Base-by-base conservation (phyloP, 2,888 invertebrate species). In the Bhutanitis thaidina region DNA sequence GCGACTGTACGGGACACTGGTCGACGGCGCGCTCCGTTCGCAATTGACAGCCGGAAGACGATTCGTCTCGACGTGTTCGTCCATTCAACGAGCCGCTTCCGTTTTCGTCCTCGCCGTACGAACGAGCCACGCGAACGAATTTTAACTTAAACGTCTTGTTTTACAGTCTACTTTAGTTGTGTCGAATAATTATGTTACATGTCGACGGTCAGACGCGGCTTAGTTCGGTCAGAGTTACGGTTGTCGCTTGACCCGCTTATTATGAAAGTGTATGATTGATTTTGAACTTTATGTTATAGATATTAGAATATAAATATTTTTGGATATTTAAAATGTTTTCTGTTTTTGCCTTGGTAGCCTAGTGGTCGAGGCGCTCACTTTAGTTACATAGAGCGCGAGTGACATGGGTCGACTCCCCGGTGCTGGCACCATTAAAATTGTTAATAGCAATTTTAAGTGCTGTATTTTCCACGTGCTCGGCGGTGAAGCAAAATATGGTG, bases 21-120 rank as follows among this genome's bases (percentile, higher is more conserved):
- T 30, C 30, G 30, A 30, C 10, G 4, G 30, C 10, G 10, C 30
- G n/a, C 10, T 30, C n/a, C 10, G 30, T 10, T 54, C 71, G 77
- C 76, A 81, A 75, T 74, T 80, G 30, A 74, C 73, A 74, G 68
- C 68, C 79, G 83, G 83, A 83, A 80, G 76, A 67, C 67, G 65
- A 67, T 65, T 72, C 74, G 74, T 70, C 74, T 65, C 68, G 65
- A 73, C 74, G 76, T 68, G 74, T 72, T 72, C 65, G 67, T 67
- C 72, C 74, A 66, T 69, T 74, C 77, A 81, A 84, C 76, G 69
- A 75, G 65, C 56, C 56, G 55, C 70, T 82, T 84, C 83, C 83
- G 77, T 64, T 65, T 52, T 47, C 47, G 43, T 49, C 43, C 51
- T 50, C 40, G 27, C 50, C 30, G 35, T 7, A 1, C 12, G n/a